A percentile compares a stretch with the other conserved stretches of the same genome.
These are phyloP conservation scores for Trematomus bernacchii DNA, from an alignment of 2,797 vertebrate genomes.

Conservation along the genomic window DNA sequence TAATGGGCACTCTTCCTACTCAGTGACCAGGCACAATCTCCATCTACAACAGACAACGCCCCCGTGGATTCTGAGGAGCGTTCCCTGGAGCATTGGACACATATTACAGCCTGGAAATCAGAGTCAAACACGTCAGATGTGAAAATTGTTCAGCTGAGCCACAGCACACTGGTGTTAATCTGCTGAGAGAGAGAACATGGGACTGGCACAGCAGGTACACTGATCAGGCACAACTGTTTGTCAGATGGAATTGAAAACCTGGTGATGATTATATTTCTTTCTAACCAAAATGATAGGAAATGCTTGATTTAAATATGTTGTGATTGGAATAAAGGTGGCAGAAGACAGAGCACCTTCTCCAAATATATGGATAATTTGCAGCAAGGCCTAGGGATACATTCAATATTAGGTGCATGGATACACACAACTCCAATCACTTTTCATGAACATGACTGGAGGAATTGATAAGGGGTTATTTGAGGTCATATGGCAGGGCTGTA, in stretches of 20 bases:
- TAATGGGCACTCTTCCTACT: constrained; percentile 81
- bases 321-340: not conserved
- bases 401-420: not conserved
- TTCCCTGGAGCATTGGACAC: constrained; percentile 52
- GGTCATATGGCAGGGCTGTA: not conserved
- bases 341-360: not conserved
- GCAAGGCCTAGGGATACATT: not conserved
- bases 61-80: constrained; percentile 42
- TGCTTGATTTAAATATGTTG: not conserved
- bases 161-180: constrained; percentile 46
- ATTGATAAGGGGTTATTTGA: not conserved
- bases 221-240: constrained; percentile 18
- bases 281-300: not conserved
- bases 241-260: constrained; percentile 10
- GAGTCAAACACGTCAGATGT: constrained; percentile 56
- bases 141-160: constrained; percentile 56
- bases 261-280: not conserved
- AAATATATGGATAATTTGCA: no score
- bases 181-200: constrained; percentile 12
- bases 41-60: constrained; percentile 55
- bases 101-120: constrained; percentile 58
- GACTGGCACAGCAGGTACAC: not conserved
- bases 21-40: constrained; percentile 74
- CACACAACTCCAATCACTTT: not conserved
- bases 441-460: no score